Percentiles rank a stretch among this genome's conserved stretches.
Evolutionary conservation across 2,113 vertebrate genomes (phyloP).

Genomic region (Peromyscus maniculatus): DNA sequence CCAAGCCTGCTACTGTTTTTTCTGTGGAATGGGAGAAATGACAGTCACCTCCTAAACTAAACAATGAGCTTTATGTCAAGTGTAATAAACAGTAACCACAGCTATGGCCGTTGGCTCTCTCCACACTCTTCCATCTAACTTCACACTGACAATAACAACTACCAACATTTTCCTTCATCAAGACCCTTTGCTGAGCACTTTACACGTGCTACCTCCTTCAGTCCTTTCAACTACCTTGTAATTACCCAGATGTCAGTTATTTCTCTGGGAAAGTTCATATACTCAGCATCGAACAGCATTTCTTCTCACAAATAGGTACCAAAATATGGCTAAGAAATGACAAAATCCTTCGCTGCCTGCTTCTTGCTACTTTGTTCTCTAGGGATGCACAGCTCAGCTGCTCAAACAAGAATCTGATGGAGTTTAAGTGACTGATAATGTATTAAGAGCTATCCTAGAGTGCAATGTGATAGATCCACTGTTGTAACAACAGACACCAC

Average conservation of each 20-base stretch:
- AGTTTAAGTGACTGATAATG: slow-evolving; percentile 73
- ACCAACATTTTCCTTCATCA: slow-evolving; percentile 20
- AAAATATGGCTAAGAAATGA: background rate
- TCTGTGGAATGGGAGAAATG: background rate
- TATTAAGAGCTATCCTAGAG: slow-evolving; percentile 57
- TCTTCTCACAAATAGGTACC: background rate
- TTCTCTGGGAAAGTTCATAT: background rate
- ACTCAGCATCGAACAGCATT: background rate
- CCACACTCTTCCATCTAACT: background rate
- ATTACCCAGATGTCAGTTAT: background rate
- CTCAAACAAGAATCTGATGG: slow-evolving; percentile 62
- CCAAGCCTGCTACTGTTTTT: background rate
- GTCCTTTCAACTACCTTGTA: background rate
- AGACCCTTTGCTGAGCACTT: slow-evolving; percentile 23
- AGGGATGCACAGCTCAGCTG: slow-evolving; percentile 65
- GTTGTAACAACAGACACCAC: slow-evolving; percentile 48
- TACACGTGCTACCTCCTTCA: background rate
- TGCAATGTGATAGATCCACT: slow-evolving; percentile 2
- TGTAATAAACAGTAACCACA: background rate
- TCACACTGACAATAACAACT: background rate
- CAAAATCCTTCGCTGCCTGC: background rate
- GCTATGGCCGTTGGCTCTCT: background rate
- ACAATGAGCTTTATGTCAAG: background rate
- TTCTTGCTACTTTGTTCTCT: slow-evolving; percentile 43
- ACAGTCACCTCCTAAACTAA: background rate